Base-by-base conservation (phyloP, 2,797 vertebrate genomes). In the Setipinna tenuifilis region DNA sequence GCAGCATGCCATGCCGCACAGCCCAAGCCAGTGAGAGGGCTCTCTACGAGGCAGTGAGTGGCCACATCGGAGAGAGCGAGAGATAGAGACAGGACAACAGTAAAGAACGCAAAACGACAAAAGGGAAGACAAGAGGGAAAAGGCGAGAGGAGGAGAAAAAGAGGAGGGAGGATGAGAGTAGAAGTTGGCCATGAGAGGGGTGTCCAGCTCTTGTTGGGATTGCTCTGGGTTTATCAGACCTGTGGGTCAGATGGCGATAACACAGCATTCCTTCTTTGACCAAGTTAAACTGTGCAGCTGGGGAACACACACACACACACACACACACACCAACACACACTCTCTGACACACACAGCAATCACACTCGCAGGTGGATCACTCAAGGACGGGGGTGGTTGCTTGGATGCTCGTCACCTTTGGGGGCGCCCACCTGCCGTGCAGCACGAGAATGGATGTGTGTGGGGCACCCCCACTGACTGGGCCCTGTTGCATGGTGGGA, bases 221-320 rank as follows among this genome's bases (percentile, higher is more conserved):
- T 68, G 65, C 28, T 31, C 1, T 41, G 35, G 19, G 71, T 41
- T 19, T 41, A 7, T 78, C 35, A 41, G 31, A 44, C 71, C 71
- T 41, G 35, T 44, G 71, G 68, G 31, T 44, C 31, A 78, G 35
- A 78, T 7, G 9, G 31, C 21, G 31, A 21, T 31, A 78, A 78
- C 28, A 12, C 19, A 44, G 31, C 28, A 83, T 78, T 50, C 46
- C 68, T 35, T 81, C 71, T 85, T 25, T 25, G 11, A 65, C 48
- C 88, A 87, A 87, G 89, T 87, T 88, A 89, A 90, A 78, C 19
- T 41, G 35, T 41, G 71, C 35, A 78, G 35, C 35, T 78, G 5
- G n/a, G 14, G 59, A 31, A 84, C 83, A 81, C 83, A 50, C 57
- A 65, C 82, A 48, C 54, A 48, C 44, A 50, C 41, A 25, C 59